Conservation (phyloP, 1,140 invertebrate genomes). For the Octopus bimaculoides region DNA sequence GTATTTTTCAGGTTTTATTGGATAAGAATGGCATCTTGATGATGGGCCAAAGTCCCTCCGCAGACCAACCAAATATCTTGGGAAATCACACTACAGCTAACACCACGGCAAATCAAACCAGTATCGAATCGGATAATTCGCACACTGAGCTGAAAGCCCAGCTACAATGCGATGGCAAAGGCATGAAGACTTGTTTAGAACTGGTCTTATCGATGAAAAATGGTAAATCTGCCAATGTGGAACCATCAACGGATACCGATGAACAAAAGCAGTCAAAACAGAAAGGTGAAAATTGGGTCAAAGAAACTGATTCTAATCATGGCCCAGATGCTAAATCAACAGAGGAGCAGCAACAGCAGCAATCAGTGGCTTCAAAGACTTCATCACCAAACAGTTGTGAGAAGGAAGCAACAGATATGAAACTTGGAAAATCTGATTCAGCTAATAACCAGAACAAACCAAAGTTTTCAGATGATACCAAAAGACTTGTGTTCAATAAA, state of each 20-base stretch:
- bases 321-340: background rate
- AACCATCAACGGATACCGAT: conserved; percentile 2
- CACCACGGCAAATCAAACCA: conserved; percentile 5
- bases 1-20: conserved; percentile 4
- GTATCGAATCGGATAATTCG: background rate
- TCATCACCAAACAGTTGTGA: background rate
- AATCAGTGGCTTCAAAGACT: background rate
- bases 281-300: background rate
- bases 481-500: conserved; percentile 9
- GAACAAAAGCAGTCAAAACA: background rate
- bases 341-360: conserved; percentile 5
- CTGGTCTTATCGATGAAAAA: conserved; percentile 13
- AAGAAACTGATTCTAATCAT: background rate
- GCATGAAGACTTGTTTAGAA: conserved; percentile 13
- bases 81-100: conserved; percentile 1
- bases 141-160: conserved; percentile 14
- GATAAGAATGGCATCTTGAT: conserved; percentile 13
- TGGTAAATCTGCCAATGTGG: conserved; percentile 10
- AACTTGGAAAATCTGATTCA: conserved; percentile 10
- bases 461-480: conserved; percentile 4
- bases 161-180: conserved; percentile 14
- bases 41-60: conserved; percentile 13
- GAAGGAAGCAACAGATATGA: conserved; percentile 5
- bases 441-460: background rate
- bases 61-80: conserved; percentile 8